These are phyloP conservation scores for Coenobita brevimanus DNA, from an alignment of 1,140 invertebrate genomes.

Conservation along the genomic window DNA sequence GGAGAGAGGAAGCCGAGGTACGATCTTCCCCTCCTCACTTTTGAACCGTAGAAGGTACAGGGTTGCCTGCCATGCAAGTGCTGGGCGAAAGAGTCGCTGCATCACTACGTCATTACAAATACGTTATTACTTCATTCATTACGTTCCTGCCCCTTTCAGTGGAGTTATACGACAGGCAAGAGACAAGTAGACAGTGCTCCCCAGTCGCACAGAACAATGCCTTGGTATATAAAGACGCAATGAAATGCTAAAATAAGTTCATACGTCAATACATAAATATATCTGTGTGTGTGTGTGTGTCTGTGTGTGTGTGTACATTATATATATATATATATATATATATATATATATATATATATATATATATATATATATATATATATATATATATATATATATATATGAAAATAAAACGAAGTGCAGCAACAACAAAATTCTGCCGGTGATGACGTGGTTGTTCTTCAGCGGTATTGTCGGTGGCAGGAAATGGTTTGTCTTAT, in stretches of 20 bases:
- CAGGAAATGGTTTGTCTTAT: constrained; percentile 23
- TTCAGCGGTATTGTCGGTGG: background rate
- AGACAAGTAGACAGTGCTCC: too few species aligned
- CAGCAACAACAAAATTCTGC: background rate
- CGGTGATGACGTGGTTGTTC: background rate
- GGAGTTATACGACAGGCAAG: too few species aligned
- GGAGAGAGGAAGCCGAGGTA: background rate
- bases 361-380: background rate
- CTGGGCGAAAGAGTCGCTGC: too few species aligned
- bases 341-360: background rate
- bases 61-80: too few species aligned
- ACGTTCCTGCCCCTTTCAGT: too few species aligned
- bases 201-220: too few species aligned
- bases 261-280: too few species aligned
- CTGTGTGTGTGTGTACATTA: background rate
- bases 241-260: too few species aligned
- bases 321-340: constrained; percentile 2
- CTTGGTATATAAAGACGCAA: too few species aligned
- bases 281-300: too few species aligned
- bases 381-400: background rate
- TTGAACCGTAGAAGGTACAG: background rate
- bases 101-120: too few species aligned
- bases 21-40: background rate
- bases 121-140: too few species aligned
- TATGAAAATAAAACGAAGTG: background rate